Evolutionary conservation across 2,113 vertebrate species (phyloP), one percentile per base, ranked within the genome.

Genomic region (Arothron firmamentum): DNA sequence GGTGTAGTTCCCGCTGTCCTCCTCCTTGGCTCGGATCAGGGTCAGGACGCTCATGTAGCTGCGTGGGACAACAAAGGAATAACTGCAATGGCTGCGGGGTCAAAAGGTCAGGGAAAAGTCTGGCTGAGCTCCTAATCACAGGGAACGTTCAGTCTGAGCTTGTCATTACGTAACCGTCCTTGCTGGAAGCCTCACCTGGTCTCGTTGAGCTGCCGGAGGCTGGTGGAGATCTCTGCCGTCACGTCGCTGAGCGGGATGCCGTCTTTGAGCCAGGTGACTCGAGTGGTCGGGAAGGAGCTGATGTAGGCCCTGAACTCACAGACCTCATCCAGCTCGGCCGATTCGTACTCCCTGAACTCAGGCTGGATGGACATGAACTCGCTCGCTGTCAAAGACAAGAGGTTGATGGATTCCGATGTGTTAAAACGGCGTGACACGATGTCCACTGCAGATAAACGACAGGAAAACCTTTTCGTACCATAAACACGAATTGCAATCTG

Each of bases 1-100:
- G 15, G 95, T 98, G 17, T 98, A 99, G 71, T 93, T 90, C 10
- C 97, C 97, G 0, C 94, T 97, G 85, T 99, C 97, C 83, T 98
- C 96, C 59, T 95, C 93, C 76, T 98, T 98, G 51, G 95, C 96
- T 2, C 97, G 91, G 47, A 99, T 98, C 74, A 99, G 83, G 59
- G 93, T 95, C 65, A 99, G 81, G 78, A 91, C 81, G 46, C 94
- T 93, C 70, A 87, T 85, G 84, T 94, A 98, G 74, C 97, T 99
- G 67, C 12, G 72, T 6, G 75, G 17, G 52, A 45, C 19, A 64
- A 72, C 23, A 64, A 23, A 57, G 67, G 2, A 16, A 67, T 34
- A 62, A 19, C 23, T 50, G 12, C 10, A 25, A 42, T 65, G 19
- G 72, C 10, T 5, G 14, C 34, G 13, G 28, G 17, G 62, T 19